These are phyloP conservation scores for Dysdera silvatica DNA, from an alignment of 1,140 invertebrate genomes.

Conservation along the genomic window DNA sequence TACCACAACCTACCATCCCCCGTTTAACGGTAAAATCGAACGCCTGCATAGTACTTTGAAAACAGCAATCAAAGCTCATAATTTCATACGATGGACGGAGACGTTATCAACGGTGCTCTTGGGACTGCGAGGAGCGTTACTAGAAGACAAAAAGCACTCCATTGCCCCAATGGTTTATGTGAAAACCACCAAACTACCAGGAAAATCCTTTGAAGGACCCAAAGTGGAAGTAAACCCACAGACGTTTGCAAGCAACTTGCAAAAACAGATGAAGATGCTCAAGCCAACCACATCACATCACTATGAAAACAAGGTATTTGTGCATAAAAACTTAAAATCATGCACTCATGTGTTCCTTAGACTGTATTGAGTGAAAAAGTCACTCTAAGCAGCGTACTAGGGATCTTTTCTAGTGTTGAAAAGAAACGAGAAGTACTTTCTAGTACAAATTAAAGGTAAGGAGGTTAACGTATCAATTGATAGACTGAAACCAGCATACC, in stretches of 20 bases:
- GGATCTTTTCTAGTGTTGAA: background rate
- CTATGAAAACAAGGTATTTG: background rate
- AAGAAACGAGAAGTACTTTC: background rate
- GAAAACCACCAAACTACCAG: background rate
- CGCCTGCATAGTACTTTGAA: conserved; percentile 32
- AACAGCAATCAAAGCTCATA: conserved; percentile 23
- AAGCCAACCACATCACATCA: background rate
- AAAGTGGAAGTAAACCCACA: background rate
- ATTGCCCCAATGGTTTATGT: conserved; percentile 1
- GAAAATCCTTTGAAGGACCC: background rate
- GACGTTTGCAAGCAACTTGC: background rate
- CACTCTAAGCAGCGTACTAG: background rate
- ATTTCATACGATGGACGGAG: background rate
- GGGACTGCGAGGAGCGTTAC: background rate
- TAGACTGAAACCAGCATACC: background rate
- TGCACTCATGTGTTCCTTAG: background rate
- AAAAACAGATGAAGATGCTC: background rate
- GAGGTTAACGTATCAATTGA: background rate
- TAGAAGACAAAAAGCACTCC: conserved; percentile 4
- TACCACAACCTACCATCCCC: conserved; percentile 32
- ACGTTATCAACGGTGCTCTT: background rate
- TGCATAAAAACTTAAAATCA: background rate
- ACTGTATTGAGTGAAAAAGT: background rate
- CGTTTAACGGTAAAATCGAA: conserved; percentile 36
- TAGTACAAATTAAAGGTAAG: background rate